These are phyloP conservation scores for Onychomys torridus DNA, from an alignment of 2,797 vertebrate species.

Conservation along the genomic window DNA sequence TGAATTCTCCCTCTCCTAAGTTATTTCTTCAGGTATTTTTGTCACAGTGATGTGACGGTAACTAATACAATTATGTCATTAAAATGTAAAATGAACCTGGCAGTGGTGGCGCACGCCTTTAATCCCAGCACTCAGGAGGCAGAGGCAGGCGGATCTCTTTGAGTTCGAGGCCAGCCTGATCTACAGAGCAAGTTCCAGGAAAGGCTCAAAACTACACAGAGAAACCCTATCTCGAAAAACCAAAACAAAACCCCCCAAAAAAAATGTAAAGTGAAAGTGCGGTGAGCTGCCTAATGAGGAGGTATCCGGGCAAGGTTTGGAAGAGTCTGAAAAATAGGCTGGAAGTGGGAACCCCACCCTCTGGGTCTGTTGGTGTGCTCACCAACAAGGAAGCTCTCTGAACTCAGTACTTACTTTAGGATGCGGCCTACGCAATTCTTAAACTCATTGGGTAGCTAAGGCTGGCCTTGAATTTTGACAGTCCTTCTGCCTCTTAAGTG, in stretches of 20 bases:
- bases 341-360: background rate
- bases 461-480: background rate
- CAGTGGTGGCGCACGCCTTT: too few species aligned
- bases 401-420: background rate
- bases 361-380: background rate
- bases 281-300: background rate
- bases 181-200: too few species aligned
- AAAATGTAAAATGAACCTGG: background rate
- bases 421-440: background rate
- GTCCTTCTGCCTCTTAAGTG: background rate
- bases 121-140: too few species aligned
- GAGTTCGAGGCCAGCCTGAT: too few species aligned
- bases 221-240: too few species aligned
- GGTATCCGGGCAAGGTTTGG: background rate
- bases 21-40: background rate
- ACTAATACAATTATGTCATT: background rate
- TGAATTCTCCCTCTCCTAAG: background rate
- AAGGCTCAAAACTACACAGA: too few species aligned
- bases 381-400: background rate
- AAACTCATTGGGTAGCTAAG: background rate
- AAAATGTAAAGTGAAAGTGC: background rate
- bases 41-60: background rate
- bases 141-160: too few species aligned
- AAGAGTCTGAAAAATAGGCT: background rate
- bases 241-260: too few species aligned